These are phyloP conservation scores for Phaethornis superciliosus DNA, from an alignment of 2,113 vertebrate genomes.

Conservation along the genomic window DNA sequence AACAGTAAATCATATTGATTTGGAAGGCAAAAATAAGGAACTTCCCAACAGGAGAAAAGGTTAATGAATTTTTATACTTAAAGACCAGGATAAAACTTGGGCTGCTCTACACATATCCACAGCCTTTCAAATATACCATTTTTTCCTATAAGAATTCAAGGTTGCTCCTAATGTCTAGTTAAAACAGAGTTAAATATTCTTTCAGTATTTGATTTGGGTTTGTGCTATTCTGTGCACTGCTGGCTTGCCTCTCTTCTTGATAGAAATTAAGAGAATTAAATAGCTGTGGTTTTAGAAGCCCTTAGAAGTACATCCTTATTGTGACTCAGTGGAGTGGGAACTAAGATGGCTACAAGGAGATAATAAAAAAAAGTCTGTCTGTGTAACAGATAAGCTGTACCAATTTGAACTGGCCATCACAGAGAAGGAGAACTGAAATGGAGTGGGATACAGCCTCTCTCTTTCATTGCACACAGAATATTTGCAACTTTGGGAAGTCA, in stretches of 20 bases:
- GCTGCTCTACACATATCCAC: neutral
- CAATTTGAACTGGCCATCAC: neutral
- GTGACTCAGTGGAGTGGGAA: neutral
- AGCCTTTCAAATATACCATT: neutral
- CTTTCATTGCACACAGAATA: neutral
- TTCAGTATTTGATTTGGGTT: neutral
- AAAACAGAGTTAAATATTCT: neutral
- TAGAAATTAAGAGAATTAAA: neutral
- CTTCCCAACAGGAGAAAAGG: neutral
- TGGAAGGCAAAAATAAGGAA: neutral
- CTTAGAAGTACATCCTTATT: neutral
- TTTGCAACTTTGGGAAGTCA: neutral
- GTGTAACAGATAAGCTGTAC: neutral
- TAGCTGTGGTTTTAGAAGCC: neutral
- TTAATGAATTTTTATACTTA: neutral
- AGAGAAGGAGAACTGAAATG: neutral
- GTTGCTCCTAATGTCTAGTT: neutral
- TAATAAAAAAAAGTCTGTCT: rapidly evolving
- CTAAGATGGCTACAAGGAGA: neutral
- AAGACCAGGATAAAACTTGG: neutral
- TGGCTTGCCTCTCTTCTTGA: neutral
- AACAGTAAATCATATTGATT: neutral
- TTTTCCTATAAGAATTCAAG: neutral
- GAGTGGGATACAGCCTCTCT: neutral
- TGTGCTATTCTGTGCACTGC: neutral